Percentiles rank a stretch among this genome's conserved stretches.
These are phyloP conservation scores for Zeuzera pyrina DNA, from an alignment of 2,888 invertebrate genomes.

Conservation along the genomic window DNA sequence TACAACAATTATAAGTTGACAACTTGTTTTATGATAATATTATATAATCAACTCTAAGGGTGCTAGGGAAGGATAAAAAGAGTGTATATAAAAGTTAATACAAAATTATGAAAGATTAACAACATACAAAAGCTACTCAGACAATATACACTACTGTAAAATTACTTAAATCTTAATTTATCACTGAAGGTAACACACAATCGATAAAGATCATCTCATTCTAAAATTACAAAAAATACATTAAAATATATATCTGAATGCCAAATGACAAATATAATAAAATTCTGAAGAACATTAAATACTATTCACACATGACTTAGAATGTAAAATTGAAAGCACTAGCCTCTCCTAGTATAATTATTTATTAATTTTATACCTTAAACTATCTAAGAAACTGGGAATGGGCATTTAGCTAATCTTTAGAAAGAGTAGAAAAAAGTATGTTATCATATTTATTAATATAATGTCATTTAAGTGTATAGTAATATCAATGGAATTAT, in stretches of 20 bases:
- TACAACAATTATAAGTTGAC: neutral
- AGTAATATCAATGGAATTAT: no score
- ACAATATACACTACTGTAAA: conserved; percentile 50
- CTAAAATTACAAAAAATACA: conserved; percentile 36
- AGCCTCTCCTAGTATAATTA: conserved; percentile 20
- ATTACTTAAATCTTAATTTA: conserved; percentile 52
- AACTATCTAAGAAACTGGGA: conserved; percentile 27
- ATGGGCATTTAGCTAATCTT: conserved; percentile 24
- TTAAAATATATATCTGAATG: conserved; percentile 23
- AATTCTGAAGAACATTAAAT: conserved; percentile 25
- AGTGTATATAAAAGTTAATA: conserved; percentile 72
- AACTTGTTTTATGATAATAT: neutral
- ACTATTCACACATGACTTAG: conserved; percentile 7
- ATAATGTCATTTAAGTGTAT: no score
- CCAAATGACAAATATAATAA: conserved; percentile 26
- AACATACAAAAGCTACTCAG: conserved; percentile 72
- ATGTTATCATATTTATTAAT: neutral
- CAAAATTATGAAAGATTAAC: conserved; percentile 68
- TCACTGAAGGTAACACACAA: conserved; percentile 52
- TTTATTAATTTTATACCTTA: conserved; percentile 11
- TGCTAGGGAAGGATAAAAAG: conserved; percentile 71
- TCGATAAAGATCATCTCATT: conserved; percentile 42
- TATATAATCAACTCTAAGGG: conserved; percentile 37
- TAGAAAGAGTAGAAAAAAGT: conserved; percentile 23
- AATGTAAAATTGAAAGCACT: conserved; percentile 35